phyloP scores from a whole-genome alignment of 2,113 vertebrate genomes.

The Phyllostomus hastatus region DNA sequence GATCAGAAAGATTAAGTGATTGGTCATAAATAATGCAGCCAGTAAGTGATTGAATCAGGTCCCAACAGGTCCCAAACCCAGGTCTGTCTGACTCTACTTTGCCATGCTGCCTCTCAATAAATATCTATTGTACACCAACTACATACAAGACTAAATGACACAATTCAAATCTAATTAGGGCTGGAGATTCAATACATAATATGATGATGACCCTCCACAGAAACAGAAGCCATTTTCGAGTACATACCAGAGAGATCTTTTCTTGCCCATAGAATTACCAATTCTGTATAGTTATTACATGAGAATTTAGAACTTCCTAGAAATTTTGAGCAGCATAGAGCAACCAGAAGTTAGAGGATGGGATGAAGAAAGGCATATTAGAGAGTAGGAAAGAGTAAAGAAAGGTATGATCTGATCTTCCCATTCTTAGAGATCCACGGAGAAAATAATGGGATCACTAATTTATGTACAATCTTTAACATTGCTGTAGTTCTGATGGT shows the following conservation, averaged over 20 bases:
- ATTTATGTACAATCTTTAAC: background rate
- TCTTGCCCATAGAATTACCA: background rate
- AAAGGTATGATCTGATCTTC: background rate
- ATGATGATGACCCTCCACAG: background rate
- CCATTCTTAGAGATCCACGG: background rate
- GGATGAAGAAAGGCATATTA: background rate
- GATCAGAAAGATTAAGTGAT: background rate
- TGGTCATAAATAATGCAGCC: background rate
- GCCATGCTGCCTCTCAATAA: background rate
- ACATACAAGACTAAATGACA: background rate
- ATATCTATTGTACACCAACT: background rate
- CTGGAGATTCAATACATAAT: background rate
- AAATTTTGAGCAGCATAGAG: background rate
- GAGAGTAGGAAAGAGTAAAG: background rate
- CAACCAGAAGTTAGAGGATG: background rate
- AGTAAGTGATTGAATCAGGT: background rate
- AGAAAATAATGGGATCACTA: background rate
- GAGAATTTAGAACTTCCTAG: conserved; percentile 7
- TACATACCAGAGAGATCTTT: background rate
- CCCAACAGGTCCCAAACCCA: background rate
- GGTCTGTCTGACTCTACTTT: background rate
- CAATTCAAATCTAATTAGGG: background rate
- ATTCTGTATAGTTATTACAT: background rate
- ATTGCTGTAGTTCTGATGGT: background rate
- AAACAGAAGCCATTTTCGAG: conserved; percentile 3